A percentile compares a stretch with the other conserved stretches of the same genome.
Evolutionary conservation across 2,797 vertebrate species (phyloP).

Genomic region (Esox lucius): DNA sequence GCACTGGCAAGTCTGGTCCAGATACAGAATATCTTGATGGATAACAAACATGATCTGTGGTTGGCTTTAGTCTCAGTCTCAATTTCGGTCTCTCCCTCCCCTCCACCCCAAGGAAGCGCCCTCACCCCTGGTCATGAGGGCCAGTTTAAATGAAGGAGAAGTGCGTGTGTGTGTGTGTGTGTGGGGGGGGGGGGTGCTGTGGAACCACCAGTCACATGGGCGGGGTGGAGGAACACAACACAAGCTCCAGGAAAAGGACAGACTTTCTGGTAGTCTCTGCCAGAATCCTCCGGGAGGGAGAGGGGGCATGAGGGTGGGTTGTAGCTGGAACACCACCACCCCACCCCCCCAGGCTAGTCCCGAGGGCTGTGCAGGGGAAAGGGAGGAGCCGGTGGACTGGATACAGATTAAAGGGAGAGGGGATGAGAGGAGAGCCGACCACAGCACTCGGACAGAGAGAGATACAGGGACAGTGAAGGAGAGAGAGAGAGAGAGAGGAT

Average conservation of each 20-base stretch:
- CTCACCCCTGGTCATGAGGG: constrained; percentile 36
- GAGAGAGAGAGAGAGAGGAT: constrained; percentile 30
- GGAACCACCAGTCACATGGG: constrained; percentile 54
- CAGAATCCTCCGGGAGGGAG: constrained; percentile 35
- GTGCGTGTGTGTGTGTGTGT: too few relatives aligned
- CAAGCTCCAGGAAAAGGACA: constrained; percentile 30
- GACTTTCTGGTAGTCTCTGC: constrained; percentile 39
- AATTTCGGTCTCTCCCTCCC: not conserved
- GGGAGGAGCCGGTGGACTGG: constrained; percentile 31
- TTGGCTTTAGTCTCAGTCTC: too few relatives aligned
- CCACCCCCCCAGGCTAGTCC: constrained; percentile 45
- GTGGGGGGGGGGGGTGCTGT: constrained; percentile 9
- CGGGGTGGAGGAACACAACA: constrained; percentile 16
- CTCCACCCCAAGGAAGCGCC: constrained; percentile 32
- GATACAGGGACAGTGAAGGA: not conserved
- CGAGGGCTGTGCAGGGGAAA: constrained; percentile 29
- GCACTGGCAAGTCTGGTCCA: too few relatives aligned
- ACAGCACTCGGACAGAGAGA: constrained; percentile 29
- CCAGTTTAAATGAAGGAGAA: constrained; percentile 22
- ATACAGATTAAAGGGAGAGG: constrained; percentile 49
- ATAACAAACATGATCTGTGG: too few relatives aligned
- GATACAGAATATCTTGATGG: too few relatives aligned
- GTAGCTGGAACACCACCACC: constrained; percentile 39
- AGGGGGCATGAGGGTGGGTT: constrained; percentile 27
- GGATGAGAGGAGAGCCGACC: constrained; percentile 43